Evolutionary conservation across 2,888 invertebrate species (phyloP), one percentile per base, ranked within the genome.

Genomic region (Drosophila rubida): DNA sequence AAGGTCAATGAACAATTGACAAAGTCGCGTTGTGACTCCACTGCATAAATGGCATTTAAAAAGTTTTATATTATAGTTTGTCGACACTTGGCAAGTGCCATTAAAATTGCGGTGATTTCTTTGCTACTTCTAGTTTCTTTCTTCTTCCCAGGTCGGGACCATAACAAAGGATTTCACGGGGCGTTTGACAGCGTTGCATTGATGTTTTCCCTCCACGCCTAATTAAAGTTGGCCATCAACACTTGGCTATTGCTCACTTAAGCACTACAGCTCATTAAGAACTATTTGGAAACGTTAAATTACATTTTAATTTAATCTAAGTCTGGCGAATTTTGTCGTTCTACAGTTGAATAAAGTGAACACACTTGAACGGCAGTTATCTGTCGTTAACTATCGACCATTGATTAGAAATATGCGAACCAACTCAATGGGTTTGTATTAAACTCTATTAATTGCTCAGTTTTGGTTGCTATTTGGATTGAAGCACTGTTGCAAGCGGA

Each of bases 1-100:
- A 80, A 80, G 84, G 78, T 87, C 84, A 75, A 60, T 69, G 69
- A 57, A 69, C 80, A 83, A 80, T 87, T 86, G 77, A 62, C 70
- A 71, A 67, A 66, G 64, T 71, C 65, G 58, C 44, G 49, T 25
- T 27, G 44, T 65, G 61, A 54, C 60, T 55, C 65, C 39, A 51
- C 58, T 44, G 30, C 51, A 65, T 60, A 69, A 80, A 63, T 65
- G 69, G 44, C 62, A 68, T 77, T 80, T 71, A 67, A 67, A 77
- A 87, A 84, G 68, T 75, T 75, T 74, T 70, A n/a, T 44, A 59
- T 69, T 62, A 50, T 85, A 78, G 80, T 76, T 77, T 45, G 69
- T 39, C 35, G 49, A 60, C 65, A 67, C 58, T 76, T 69, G 62
- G 39, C 50, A 78, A 84, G 58, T 64, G 62, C 41, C 65, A 64